These are phyloP conservation scores for Paedocypris micromegethes DNA, from an alignment of 2,797 vertebrate genomes.

Conservation along the genomic window DNA sequence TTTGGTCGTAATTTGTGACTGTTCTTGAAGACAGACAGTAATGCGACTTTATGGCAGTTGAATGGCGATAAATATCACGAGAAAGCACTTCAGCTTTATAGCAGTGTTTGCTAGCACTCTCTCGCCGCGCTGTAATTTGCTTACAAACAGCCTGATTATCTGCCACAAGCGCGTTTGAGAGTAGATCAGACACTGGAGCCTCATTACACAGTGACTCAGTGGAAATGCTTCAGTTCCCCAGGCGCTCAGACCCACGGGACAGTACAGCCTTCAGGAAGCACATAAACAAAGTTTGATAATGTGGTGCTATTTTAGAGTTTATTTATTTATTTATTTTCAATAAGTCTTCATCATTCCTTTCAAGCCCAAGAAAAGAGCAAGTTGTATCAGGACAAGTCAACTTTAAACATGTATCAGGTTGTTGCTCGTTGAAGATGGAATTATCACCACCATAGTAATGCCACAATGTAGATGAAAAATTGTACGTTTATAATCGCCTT, in stretches of 20 bases:
- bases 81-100: slow-evolving; percentile 28
- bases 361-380: neutral
- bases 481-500: too few relatives aligned
- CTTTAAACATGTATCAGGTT: too few relatives aligned
- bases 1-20: neutral
- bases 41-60: slow-evolving; percentile 15
- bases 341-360: neutral
- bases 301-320: neutral
- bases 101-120: slow-evolving; percentile 23
- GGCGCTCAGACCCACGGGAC: slow-evolving; percentile 10
- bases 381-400: neutral
- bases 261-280: slow-evolving; percentile 3
- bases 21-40: slow-evolving; percentile 15
- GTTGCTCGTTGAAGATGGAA: too few relatives aligned
- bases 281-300: slow-evolving; percentile 13
- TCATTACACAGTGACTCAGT: slow-evolving; percentile 34
- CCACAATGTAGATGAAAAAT: too few relatives aligned
- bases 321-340: slow-evolving; percentile 6
- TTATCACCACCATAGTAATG: too few relatives aligned
- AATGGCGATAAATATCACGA: slow-evolving; percentile 14
- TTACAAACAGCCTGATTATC: slow-evolving; percentile 40
- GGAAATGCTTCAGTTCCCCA: slow-evolving; percentile 18
- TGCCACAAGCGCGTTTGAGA: slow-evolving; percentile 3
- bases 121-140: slow-evolving; percentile 42
- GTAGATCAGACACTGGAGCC: slow-evolving; percentile 30